Conservation (phyloP, 2,113 vertebrate genomes). For the Caranx ignobilis region DNA sequence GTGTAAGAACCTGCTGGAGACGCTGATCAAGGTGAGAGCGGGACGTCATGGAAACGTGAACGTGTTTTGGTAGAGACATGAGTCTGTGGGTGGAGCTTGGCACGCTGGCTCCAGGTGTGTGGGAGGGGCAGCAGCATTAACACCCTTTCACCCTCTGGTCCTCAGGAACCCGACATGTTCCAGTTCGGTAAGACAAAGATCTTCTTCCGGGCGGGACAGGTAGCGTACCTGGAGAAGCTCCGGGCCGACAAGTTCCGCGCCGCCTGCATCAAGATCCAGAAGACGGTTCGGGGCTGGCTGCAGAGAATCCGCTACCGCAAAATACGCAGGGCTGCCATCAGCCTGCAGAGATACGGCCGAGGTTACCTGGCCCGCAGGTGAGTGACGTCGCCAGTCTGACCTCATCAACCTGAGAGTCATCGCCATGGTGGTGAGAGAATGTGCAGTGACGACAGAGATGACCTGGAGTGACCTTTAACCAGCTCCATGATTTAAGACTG, state of each 20-base stretch:
- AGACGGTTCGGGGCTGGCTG: conserved; percentile 94
- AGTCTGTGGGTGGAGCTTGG: too few species aligned
- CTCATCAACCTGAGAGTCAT: too few species aligned
- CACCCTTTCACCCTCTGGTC: not conserved
- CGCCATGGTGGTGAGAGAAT: too few species aligned
- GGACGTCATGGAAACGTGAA: not conserved
- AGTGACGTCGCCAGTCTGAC: conserved; percentile 5
- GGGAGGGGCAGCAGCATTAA: too few species aligned
- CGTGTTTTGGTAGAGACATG: too few species aligned
- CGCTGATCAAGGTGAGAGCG: conserved; percentile 89
- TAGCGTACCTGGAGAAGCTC: conserved; percentile 97
- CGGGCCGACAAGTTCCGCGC: conserved; percentile 93
- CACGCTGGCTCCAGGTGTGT: too few species aligned
- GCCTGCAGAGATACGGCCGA: conserved; percentile 88
- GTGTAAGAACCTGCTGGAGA: conserved; percentile 89
- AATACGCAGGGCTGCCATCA: conserved; percentile 80
- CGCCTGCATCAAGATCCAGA: conserved; percentile 96
- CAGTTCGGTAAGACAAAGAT: conserved; percentile 97
- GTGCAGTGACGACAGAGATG: too few species aligned
- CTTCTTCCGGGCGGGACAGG: conserved; percentile 98
- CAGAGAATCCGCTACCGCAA: conserved; percentile 87
- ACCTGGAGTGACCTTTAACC: too few species aligned
- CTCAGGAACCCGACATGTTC: conserved; percentile 95
- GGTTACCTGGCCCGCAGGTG: conserved; percentile 92
- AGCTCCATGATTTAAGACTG: too few species aligned